Evolutionary conservation across 2,797 vertebrate species (phyloP).

Genomic region (Coracias cyanogaster): DNA sequence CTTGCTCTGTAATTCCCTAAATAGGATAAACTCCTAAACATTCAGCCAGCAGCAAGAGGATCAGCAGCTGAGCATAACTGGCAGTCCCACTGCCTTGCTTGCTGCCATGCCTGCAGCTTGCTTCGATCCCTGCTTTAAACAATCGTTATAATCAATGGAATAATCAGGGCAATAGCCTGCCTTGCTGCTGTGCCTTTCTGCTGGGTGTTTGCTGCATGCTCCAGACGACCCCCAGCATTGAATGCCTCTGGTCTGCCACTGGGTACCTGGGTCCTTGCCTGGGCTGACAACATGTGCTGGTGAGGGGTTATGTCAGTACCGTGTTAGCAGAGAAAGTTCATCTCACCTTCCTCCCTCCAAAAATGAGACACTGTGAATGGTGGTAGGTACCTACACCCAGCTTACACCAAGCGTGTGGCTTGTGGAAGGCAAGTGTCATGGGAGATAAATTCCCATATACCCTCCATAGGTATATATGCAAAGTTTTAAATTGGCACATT

Average conservation of each 20-base stretch:
- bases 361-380: fast-evolving
- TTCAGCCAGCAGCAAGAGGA: conserved; percentile 29
- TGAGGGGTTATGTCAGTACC: neutral
- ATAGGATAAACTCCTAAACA: conserved; percentile 43
- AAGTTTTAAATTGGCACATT: neutral
- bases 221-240: neutral
- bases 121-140: neutral
- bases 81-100: neutral
- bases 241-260: neutral
- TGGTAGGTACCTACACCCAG: fast-evolving
- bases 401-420: fast-evolving
- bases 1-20: conserved; percentile 42
- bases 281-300: fast-evolving
- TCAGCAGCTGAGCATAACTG: conserved; percentile 11
- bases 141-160: neutral
- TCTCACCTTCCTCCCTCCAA: neutral
- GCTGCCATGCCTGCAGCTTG: neutral
- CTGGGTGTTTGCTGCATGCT: fast-evolving
- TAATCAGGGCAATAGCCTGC: neutral
- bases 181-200: neutral
- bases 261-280: neutral
- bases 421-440: neutral
- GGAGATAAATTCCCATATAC: fast-evolving
- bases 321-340: neutral
- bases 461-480: fast-evolving